Percentiles rank a stretch among this genome's conserved stretches.
Conservation (phyloP, 2,888 invertebrate species). For the Drosophila macrospina region DNA sequence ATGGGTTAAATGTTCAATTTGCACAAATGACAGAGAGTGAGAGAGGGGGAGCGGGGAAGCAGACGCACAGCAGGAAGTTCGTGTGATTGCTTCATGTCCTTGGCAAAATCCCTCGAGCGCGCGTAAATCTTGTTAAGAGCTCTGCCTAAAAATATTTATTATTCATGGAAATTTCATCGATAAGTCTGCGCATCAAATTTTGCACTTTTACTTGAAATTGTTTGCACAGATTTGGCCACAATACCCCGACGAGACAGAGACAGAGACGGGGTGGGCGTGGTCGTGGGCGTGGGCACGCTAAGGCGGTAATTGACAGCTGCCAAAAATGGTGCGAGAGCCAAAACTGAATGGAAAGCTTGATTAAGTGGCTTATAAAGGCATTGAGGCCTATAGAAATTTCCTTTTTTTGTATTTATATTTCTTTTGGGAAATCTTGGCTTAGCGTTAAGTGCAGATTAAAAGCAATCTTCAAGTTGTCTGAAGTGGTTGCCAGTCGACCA, state of each 20-base stretch:
- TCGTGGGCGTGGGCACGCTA: constrained; percentile 1
- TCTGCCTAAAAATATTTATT: constrained; percentile 60
- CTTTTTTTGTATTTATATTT: constrained; percentile 16
- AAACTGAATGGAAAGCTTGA: constrained; percentile 39
- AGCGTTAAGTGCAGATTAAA: constrained; percentile 53
- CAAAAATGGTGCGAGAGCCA: constrained; percentile 28
- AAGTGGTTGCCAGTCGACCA: background rate
- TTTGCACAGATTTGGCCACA: constrained; percentile 55
- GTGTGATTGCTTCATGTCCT: constrained; percentile 55
- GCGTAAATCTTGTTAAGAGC: constrained; percentile 51
- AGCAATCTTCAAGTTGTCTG: constrained; percentile 12
- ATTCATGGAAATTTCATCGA: constrained; percentile 79
- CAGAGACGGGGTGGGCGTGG: background rate
- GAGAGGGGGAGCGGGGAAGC: too few relatives aligned
- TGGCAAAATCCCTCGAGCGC: constrained; percentile 35
- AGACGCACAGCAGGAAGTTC: background rate
- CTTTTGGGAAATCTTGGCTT: constrained; percentile 41
- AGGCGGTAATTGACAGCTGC: constrained; percentile 60
- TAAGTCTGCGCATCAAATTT: constrained; percentile 75
- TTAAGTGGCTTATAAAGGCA: constrained; percentile 61
- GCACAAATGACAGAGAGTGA: constrained; percentile 42
- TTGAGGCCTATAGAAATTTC: constrained; percentile 33
- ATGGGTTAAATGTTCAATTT: constrained; percentile 81
- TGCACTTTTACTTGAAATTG: constrained; percentile 45
- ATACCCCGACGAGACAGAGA: constrained; percentile 20